A percentile compares a stretch with the other conserved stretches of the same genome.
These are phyloP conservation scores for Cephalopholis sonnerati DNA, from an alignment of 2,113 vertebrate species.

Conservation along the genomic window DNA sequence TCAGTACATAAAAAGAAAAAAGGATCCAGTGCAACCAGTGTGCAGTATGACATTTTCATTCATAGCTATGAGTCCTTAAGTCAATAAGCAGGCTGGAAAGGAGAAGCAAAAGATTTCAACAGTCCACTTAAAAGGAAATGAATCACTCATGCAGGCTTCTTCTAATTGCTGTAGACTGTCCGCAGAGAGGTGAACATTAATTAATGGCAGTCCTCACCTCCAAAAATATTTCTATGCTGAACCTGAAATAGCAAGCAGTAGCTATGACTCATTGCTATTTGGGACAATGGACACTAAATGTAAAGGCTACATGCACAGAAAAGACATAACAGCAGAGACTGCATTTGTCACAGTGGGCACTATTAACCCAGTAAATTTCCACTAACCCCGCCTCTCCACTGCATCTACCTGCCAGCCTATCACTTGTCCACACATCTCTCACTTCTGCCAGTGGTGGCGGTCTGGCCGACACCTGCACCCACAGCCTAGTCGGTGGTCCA, in stretches of 20 bases:
- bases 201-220: neutral
- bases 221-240: neutral
- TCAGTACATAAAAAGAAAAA: constrained; percentile 16
- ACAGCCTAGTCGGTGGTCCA: too few relatives aligned
- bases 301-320: constrained; percentile 32
- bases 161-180: neutral
- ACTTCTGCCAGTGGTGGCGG: too few relatives aligned
- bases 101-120: too few relatives aligned
- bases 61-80: neutral
- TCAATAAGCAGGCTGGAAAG: too few relatives aligned
- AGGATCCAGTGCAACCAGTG: constrained; percentile 8
- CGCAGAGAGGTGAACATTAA: neutral
- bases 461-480: too few relatives aligned
- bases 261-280: neutral
- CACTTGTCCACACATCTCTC: too few relatives aligned
- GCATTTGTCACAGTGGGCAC: too few relatives aligned
- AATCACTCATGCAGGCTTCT: neutral
- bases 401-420: too few relatives aligned
- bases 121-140: too few relatives aligned
- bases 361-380: too few relatives aligned
- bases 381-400: too few relatives aligned
- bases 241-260: neutral
- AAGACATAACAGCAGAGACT: neutral
- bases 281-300: neutral
- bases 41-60: neutral